phyloP scores from a whole-genome alignment of 2,797 vertebrate genomes.

The Dipus sagitta region DNA sequence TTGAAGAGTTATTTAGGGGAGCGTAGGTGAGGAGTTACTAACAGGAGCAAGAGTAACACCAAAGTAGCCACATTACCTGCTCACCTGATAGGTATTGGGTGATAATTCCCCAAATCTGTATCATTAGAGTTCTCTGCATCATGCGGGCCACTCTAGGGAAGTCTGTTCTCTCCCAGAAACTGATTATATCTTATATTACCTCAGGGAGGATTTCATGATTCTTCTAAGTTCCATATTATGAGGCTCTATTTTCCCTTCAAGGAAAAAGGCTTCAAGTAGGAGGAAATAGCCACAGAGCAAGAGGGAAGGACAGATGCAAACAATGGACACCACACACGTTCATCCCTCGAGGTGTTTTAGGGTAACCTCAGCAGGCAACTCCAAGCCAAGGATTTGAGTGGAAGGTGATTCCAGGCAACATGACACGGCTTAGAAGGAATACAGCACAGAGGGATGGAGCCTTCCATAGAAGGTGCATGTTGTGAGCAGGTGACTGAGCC shows the following conservation, averaged over 20 bases:
- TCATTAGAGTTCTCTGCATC: background rate
- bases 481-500: background rate
- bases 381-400: background rate
- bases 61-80: background rate
- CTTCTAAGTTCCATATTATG: background rate
- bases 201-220: background rate
- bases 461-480: accelerated
- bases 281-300: background rate
- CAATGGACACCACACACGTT: background rate
- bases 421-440: background rate
- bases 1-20: too few relatives aligned
- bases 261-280: background rate
- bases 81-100: too few relatives aligned
- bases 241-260: background rate
- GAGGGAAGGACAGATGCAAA: background rate
- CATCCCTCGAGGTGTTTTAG: background rate
- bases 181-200: too few relatives aligned
- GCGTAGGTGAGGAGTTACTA: too few relatives aligned
- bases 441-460: accelerated
- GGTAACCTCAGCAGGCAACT: background rate
- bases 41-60: background rate
- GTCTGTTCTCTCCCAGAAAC: background rate
- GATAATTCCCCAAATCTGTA: background rate
- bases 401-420: background rate
- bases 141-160: background rate